Evolutionary conservation across 2,888 invertebrate species (phyloP), one percentile per base, ranked within the genome.

Genomic region (Agriopis leucophaearia): DNA sequence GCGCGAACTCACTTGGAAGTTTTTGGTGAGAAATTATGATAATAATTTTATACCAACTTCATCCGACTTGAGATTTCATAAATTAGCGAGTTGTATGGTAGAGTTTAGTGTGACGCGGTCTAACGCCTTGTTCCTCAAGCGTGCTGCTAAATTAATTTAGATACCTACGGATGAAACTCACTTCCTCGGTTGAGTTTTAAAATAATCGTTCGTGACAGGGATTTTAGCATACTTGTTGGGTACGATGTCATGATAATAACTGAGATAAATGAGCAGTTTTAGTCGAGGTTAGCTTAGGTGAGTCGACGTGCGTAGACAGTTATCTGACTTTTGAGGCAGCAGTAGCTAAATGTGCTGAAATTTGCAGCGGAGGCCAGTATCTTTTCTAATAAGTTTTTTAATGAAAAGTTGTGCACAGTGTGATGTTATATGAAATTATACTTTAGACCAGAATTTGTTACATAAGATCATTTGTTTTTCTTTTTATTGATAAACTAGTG

Each of bases 21-120:
- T 91, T 90, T 89, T 87, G 91, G 91, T 90, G 90, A 88, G 90
- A 90, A 91, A 92, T 92, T 91, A 91, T 91, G 88, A 88, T 90
- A 91, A 91, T 91, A 88, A 91, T 90, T 90, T 91, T 89, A 88
- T 88, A 86, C 87, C 85, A 91, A 91, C 88, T 90, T 88, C 86
- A 89, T 90, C 87, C 87, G 84, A 88, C 90, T 89, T 89, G 79
- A 79, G 84, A 80, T 88, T 87, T 88, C 82, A 86, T 87, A 86
- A 89, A 88, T 88, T 88, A 84, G 79, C 75, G 80, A 80, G 62
- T 81, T 83, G 82, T 83, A 81, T 81, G 79, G 78, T 78, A 78
- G 80, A 77, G 78, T 71, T 27, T 5, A 27, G 77, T 74, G 57
- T 74, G 74, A 72, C 79, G 82, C 72, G 85, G 83, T 82, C 78